Conservation (phyloP, 2,797 vertebrate genomes). For the Saxicola maurus region DNA sequence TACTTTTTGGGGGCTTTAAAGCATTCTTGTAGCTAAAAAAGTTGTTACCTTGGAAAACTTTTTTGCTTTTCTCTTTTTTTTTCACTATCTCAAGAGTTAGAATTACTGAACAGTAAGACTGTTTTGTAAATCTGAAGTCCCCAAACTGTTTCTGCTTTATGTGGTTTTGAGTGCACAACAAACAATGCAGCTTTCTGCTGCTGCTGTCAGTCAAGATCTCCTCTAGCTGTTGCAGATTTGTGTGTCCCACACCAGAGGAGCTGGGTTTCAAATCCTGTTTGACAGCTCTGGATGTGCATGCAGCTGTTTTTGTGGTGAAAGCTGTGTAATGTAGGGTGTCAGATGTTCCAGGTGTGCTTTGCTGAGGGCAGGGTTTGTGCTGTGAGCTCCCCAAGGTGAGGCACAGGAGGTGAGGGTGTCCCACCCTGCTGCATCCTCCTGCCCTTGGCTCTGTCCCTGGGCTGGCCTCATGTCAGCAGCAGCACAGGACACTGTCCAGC, state of each 20-base stretch:
- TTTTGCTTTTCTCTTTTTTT: neutral
- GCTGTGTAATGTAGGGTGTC: rapidly evolving
- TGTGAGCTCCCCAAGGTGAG: neutral
- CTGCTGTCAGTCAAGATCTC: neutral
- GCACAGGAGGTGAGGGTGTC: neutral
- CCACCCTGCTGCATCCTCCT: neutral
- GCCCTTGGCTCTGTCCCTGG: neutral
- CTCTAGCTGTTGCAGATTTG: neutral
- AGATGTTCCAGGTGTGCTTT: neutral
- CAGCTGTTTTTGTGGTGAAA: neutral
- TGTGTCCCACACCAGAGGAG: neutral
- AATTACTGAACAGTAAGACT: neutral
- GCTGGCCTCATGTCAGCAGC: neutral
- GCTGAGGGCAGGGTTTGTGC: neutral
- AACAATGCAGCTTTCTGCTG: neutral
- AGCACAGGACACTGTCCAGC: neutral
- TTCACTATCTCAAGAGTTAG: neutral
- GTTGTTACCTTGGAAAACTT: neutral
- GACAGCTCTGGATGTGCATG: neutral
- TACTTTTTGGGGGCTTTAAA: neutral
- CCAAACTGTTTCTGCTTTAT: neutral
- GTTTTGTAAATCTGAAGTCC: neutral
- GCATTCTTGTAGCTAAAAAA: neutral
- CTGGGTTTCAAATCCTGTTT: neutral
- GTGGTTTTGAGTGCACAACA: neutral